Evolutionary conservation across 2,113 vertebrate species (phyloP).

Genomic region (Oncorhynchus clarkii): DNA sequence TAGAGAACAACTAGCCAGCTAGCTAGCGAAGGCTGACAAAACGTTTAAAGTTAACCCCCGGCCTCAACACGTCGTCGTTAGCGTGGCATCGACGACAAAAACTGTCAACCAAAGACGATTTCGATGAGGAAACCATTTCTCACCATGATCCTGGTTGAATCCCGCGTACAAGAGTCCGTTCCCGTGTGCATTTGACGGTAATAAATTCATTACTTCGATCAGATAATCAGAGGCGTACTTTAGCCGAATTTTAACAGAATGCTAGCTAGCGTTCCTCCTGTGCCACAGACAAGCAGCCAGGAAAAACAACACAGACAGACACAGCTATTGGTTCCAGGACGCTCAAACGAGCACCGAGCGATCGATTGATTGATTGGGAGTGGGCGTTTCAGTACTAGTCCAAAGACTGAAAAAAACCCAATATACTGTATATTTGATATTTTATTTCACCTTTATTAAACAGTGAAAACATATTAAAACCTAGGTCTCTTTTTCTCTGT

Average conservation of each 20-base stretch:
- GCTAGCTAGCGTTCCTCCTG: conserved; percentile 15
- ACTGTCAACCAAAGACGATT: not conserved
- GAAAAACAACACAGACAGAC: not conserved
- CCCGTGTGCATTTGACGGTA: conserved; percentile 91
- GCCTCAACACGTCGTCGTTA: no score
- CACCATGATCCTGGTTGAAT: conserved; percentile 98
- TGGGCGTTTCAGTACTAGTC: no score
- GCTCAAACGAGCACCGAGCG: not conserved
- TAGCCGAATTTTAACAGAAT: conserved; percentile 27
- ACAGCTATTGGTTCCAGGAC: not conserved
- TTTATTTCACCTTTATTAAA: no score
- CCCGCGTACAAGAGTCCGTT: conserved; percentile 95
- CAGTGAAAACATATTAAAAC: no score
- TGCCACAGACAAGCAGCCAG: not conserved
- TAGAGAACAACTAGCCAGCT: no score
- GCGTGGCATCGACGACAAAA: no score
- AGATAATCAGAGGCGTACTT: not conserved
- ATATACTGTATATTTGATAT: no score
- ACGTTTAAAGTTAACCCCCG: no score
- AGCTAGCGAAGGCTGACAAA: no score
- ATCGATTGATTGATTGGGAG: not conserved
- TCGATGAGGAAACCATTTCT: conserved; percentile 41
- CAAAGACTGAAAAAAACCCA: no score
- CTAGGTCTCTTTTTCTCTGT: no score
- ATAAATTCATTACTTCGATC: conserved; percentile 83